These are phyloP conservation scores for Enoplosus armatus DNA, from an alignment of 2,797 vertebrate genomes.

Conservation along the genomic window DNA sequence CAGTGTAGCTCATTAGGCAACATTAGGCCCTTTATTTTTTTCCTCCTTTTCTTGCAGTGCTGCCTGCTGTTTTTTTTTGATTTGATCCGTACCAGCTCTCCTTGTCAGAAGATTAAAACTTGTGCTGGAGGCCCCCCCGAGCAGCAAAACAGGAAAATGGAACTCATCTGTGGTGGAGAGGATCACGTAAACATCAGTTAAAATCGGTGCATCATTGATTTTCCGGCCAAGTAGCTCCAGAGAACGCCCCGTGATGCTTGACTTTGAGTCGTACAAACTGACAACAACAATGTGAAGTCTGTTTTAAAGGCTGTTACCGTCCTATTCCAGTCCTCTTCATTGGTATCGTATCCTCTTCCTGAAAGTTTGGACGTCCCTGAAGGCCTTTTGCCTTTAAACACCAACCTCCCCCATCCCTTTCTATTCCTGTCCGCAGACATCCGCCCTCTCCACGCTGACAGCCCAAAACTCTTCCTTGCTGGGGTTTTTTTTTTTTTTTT, in stretches of 20 bases:
- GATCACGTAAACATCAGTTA: neutral
- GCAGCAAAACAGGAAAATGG: neutral
- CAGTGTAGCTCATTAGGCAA: too few relatives aligned
- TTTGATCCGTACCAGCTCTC: too few relatives aligned
- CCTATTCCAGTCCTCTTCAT: neutral
- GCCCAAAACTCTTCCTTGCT: constrained; percentile 12
- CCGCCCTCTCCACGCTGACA: neutral
- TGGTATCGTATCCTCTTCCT: constrained; percentile 12
- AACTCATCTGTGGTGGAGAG: neutral
- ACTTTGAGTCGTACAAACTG: neutral
- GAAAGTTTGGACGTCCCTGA: constrained; percentile 27
- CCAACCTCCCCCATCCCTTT: constrained; percentile 59
- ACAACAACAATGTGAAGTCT: constrained; percentile 5
- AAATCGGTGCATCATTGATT: neutral
- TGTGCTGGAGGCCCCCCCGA: neutral
- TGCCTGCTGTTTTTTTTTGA: too few relatives aligned
- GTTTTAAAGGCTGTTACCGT: neutral
- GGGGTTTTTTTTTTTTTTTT: too few relatives aligned
- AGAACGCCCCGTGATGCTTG: constrained; percentile 13
- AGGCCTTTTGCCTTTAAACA: constrained; percentile 43
- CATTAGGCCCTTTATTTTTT: too few relatives aligned
- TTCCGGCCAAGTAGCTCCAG: neutral
- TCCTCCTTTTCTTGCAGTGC: too few relatives aligned
- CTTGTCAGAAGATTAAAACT: neutral
- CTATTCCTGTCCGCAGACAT: constrained; percentile 58